Conservation (phyloP, 2,113 vertebrate species). For the Microcebus murinus region DNA sequence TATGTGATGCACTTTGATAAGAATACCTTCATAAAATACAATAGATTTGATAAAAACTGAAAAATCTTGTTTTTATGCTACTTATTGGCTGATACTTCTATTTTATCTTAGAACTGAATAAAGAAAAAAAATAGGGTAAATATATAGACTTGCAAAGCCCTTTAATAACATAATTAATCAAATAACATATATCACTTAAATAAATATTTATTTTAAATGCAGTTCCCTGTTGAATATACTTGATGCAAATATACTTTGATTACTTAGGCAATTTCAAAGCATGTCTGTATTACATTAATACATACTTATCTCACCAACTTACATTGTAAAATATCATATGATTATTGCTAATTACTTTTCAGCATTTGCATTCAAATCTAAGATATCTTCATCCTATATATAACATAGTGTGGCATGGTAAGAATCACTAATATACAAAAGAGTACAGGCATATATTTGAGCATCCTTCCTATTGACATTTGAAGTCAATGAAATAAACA, state of each 20-base stretch:
- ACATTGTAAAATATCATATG: background rate
- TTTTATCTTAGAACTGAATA: slow-evolving; percentile 39
- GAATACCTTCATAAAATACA: slow-evolving; percentile 9
- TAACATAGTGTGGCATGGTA: background rate
- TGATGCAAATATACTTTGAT: background rate
- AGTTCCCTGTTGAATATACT: background rate
- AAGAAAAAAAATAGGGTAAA: background rate
- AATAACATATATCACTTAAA: slow-evolving; percentile 29
- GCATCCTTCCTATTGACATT: slow-evolving; percentile 23
- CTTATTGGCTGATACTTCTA: background rate
- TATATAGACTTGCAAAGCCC: background rate
- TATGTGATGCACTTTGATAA: background rate
- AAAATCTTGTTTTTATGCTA: slow-evolving; percentile 29
- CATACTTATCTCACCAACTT: background rate
- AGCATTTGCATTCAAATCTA: slow-evolving; percentile 24
- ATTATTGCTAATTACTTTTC: slow-evolving; percentile 31
- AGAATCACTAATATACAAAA: background rate
- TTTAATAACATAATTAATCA: slow-evolving; percentile 1
- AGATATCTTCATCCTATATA: background rate
- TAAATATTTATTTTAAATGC: slow-evolving; percentile 57
- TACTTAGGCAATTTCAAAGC: slow-evolving; percentile 17
- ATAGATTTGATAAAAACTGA: slow-evolving; percentile 7
- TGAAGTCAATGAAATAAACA: slow-evolving; percentile 31
- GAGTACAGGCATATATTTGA: background rate
- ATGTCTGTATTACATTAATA: background rate